Base-by-base conservation (phyloP, 2,888 invertebrate species). In the Drosophila paucipuncta region DNA sequence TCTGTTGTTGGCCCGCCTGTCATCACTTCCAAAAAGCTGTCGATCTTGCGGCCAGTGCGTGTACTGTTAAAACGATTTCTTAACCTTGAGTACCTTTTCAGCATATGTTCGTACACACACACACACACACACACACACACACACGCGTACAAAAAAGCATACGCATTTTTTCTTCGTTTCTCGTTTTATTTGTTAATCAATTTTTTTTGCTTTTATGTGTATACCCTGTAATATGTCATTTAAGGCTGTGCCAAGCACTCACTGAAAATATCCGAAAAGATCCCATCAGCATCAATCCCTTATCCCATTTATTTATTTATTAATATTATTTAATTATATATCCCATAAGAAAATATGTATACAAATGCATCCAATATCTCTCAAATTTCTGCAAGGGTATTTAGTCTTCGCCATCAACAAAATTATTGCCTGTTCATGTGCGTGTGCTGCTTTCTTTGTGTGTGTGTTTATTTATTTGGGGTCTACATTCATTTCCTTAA, bases 51-150 rank as follows among this genome's bases (percentile, higher is more conserved):
- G 16, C 61, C 85, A 75, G 78, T 83, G 80, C 83, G 80, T 83
- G 80, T 70, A 70, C 76, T 76, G 71, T 80, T 75, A 84, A 81
- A 86, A 82, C 79, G 85, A 84, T 89, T 90, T 89, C 76, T 80
- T 90, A 87, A 90, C 91, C 91, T 87, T 87, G 91, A 90, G 91
- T 85, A 83, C 86, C 89, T 90, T 85, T 81, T 85, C 73, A 85
- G 80, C 60, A 54, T 54, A 55, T 30, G 30, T 47, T 43, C 41
- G 67, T 69, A 72, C 49, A 33, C 47, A 58, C 66, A 22, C 4
- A 72, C 50, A 4, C 33, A 28, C 49, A 63, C 61, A 54, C 13
- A 53, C n/a, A 31, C 11, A 11, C n/a, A 30, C n/a, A 54, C 4
- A 16, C 33, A 16, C 16, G 3, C 9, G 28, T 30, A 9, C 39